Conservation (phyloP, 2,113 vertebrate species). For the Periophthalmus modestus region DNA sequence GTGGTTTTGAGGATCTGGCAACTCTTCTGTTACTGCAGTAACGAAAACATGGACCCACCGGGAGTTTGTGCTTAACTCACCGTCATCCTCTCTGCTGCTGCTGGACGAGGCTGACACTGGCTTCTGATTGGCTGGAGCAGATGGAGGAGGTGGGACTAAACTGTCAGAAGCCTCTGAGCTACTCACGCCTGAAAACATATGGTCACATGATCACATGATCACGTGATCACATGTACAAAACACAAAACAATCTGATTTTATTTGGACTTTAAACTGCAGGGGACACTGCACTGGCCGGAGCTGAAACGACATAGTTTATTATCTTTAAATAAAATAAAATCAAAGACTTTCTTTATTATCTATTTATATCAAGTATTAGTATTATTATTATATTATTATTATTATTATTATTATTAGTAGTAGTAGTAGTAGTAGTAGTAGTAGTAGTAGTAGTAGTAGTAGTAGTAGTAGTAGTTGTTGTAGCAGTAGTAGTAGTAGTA, state of each 20-base stretch:
- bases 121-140: slow-evolving; percentile 55
- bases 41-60: too few relatives aligned
- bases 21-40: too few relatives aligned
- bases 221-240: background rate
- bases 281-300: slow-evolving; percentile 44
- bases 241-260: background rate
- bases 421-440: too few relatives aligned
- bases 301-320: slow-evolving; percentile 27
- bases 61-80: slow-evolving; percentile 45
- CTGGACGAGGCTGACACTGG: slow-evolving; percentile 53
- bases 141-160: slow-evolving; percentile 40
- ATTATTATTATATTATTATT: too few relatives aligned
- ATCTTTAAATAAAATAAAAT: background rate
- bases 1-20: too few relatives aligned
- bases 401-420: too few relatives aligned
- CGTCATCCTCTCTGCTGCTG: slow-evolving; percentile 71
- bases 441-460: too few relatives aligned
- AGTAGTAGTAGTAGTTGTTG: too few relatives aligned
- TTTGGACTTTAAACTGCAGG: slow-evolving; percentile 46
- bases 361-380: too few relatives aligned
- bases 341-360: too few relatives aligned
- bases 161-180: slow-evolving; percentile 65
- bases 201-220: background rate
- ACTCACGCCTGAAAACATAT: slow-evolving; percentile 53
- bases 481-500: too few relatives aligned